Percentiles rank a stretch among this genome's conserved stretches.
Evolutionary conservation across 2,888 invertebrate species (phyloP).

Genomic region (Ectobius pallidus): DNA sequence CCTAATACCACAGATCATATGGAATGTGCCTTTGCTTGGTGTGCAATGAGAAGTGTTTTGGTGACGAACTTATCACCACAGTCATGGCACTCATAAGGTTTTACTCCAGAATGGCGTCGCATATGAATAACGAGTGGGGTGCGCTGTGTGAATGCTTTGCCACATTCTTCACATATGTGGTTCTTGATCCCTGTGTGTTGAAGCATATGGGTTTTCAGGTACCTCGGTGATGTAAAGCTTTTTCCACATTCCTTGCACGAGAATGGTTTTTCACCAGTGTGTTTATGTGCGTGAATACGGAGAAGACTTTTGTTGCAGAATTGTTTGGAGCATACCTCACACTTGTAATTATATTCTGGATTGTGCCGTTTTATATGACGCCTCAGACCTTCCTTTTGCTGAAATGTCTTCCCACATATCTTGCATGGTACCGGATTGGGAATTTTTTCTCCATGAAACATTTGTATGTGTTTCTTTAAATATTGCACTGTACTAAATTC

Average conservation of each 20-base stretch:
- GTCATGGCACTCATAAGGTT: conserved; percentile 58
- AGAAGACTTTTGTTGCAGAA: too few species aligned
- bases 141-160: conserved; percentile 47
- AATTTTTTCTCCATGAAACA: conserved; percentile 50
- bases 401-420: not conserved
- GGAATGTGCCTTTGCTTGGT: too few species aligned
- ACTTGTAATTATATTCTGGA: conserved; percentile 9
- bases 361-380: conserved; percentile 1
- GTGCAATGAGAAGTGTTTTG: conserved; percentile 32
- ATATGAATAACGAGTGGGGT: conserved; percentile 35
- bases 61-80: conserved; percentile 63
- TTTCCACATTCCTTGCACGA: not conserved
- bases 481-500: conserved; percentile 61
- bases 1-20: too few species aligned
- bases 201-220: not conserved
- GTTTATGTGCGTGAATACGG: too few species aligned
- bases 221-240: not conserved
- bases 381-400: not conserved
- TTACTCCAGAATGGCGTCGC: conserved; percentile 35
- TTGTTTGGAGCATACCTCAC: not conserved
- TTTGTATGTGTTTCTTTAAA: conserved; percentile 58
- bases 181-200: not conserved
- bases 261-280: conserved; percentile 41
- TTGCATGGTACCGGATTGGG: conserved; percentile 28
- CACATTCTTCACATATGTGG: conserved; percentile 47